phyloP scores from a whole-genome alignment of 1,140 invertebrate species.

The Bombus confusus region DNA sequence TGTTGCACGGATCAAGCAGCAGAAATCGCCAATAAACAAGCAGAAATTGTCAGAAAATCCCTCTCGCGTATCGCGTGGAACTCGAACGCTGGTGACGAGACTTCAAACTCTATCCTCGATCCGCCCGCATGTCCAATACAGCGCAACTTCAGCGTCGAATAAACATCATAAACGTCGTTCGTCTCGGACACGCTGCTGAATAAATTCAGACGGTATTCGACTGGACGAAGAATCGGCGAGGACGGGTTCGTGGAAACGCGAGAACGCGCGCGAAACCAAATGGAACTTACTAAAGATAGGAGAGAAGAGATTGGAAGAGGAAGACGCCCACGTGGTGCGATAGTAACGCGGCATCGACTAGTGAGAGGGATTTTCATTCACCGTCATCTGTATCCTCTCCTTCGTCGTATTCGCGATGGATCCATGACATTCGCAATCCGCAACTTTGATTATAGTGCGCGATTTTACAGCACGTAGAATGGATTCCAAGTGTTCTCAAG shows the following conservation, averaged over 20 bases:
- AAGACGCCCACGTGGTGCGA: conserved; percentile 51
- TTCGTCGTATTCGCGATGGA: neutral
- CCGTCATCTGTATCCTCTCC: neutral
- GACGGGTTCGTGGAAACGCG: conserved; percentile 30
- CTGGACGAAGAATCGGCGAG: neutral
- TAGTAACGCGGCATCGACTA: conserved; percentile 11
- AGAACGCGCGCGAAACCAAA: conserved; percentile 22
- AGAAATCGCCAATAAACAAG: conserved; percentile 25
- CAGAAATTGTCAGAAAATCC: neutral
- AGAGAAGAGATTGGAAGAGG: conserved; percentile 27
- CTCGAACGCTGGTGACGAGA: conserved; percentile 1
- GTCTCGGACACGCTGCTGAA: conserved; percentile 21
- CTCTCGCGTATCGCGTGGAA: too few relatives aligned
- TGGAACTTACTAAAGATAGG: conserved; percentile 54
- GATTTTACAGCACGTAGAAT: neutral
- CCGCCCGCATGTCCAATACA: conserved; percentile 22
- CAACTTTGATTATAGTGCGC: neutral
- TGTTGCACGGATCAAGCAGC: neutral
- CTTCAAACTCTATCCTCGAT: conserved; percentile 1
- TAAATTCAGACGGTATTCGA: conserved; percentile 9
- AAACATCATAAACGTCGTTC: conserved; percentile 47
- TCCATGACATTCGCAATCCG: neutral
- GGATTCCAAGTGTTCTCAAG: neutral
- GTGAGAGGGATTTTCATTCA: conserved; percentile 39
- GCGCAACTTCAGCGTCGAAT: neutral